These are phyloP conservation scores for Halictus rubicundus DNA, from an alignment of 1,140 invertebrate species.

Conservation along the genomic window DNA sequence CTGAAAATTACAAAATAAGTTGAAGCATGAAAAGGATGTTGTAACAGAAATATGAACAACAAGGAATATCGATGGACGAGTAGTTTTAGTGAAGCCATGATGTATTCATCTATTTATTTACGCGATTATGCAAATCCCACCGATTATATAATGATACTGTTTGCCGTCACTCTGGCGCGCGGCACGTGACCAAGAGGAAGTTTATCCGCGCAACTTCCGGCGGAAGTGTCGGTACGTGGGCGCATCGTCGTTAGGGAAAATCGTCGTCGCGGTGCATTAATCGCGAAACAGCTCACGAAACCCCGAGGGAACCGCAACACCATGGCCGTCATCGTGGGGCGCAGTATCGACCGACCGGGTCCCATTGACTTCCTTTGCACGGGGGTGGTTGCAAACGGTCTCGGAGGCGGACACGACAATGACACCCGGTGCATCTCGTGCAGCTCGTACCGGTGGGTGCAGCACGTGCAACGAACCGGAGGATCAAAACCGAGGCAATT, in stretches of 20 bases:
- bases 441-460: not conserved
- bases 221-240: no score
- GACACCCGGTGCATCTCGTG: not conserved
- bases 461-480: not conserved
- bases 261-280: not conserved
- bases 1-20: no score
- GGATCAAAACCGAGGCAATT: conserved; percentile 14
- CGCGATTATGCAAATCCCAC: no score
- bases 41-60: no score
- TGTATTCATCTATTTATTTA: no score
- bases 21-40: no score
- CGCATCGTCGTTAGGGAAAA: not conserved
- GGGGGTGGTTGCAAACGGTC: not conserved
- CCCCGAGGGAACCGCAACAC: not conserved
- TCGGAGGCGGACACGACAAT: not conserved
- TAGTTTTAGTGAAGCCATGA: no score
- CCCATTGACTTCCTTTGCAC: not conserved
- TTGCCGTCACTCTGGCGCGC: no score
- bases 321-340: not conserved
- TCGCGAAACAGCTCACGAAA: not conserved
- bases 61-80: no score
- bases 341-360: not conserved
- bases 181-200: no score
- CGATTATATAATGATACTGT: no score
- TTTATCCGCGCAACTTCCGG: no score